phyloP scores from a whole-genome alignment of 1,140 invertebrate genomes.

The Heliothis virescens region DNA sequence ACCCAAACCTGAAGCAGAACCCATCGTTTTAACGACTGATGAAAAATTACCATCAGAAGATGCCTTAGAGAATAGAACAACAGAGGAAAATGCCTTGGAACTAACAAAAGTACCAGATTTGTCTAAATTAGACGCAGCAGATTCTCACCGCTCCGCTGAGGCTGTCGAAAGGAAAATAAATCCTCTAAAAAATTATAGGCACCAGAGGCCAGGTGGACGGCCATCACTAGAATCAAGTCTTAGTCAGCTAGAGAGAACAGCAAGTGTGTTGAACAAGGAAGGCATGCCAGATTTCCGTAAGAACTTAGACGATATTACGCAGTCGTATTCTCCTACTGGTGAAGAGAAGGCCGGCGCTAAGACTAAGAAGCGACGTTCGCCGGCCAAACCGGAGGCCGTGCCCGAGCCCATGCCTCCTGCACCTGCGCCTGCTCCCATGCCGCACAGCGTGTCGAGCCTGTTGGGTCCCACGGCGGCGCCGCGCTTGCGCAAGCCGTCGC shows the following conservation, averaged over 20 bases:
- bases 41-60: conserved; percentile 82
- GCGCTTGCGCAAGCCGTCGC: conserved; percentile 58
- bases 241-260: conserved; percentile 80
- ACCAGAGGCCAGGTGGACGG: conserved; percentile 73
- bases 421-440: conserved; percentile 63
- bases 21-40: conserved; percentile 78
- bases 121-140: conserved; percentile 36
- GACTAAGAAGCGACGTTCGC: conserved; percentile 81
- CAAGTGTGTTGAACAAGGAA: conserved; percentile 77
- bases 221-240: conserved; percentile 78
- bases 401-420: conserved; percentile 67
- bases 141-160: conserved; percentile 59
- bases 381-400: conserved; percentile 63
- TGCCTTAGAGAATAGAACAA: conserved; percentile 68
- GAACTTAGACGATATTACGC: conserved; percentile 84
- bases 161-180: conserved; percentile 78
- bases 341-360: conserved; percentile 75
- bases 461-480: conserved; percentile 60
- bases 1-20: conserved; percentile 53
- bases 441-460: conserved; percentile 80
- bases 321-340: conserved; percentile 78
- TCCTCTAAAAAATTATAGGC: conserved; percentile 84
- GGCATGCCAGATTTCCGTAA: conserved; percentile 82
- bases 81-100: conserved; percentile 52
- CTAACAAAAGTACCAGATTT: not conserved